phyloP scores from a whole-genome alignment of 2,888 invertebrate species.

The Apamea epomidion region DNA sequence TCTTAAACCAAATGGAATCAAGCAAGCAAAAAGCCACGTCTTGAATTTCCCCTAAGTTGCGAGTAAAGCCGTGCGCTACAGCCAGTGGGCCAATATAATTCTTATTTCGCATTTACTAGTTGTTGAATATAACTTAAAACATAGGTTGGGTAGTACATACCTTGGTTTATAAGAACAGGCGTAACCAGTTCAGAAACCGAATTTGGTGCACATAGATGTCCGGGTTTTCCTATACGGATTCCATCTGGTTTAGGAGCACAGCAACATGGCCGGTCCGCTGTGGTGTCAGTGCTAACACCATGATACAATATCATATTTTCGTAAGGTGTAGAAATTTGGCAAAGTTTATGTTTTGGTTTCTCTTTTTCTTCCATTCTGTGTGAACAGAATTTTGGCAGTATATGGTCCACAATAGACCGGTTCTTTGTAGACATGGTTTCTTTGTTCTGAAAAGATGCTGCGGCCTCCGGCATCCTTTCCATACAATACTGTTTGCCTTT shows the following conservation, averaged over 20 bases:
- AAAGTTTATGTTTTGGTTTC: slow-evolving; percentile 40
- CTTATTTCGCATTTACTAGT: neutral
- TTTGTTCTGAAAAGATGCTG: slow-evolving; percentile 4
- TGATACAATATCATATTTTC: slow-evolving; percentile 8
- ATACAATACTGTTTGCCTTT: slow-evolving; percentile 50
- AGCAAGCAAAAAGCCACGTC: neutral
- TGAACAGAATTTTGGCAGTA: neutral
- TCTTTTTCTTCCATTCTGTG: neutral
- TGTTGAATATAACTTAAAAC: neutral
- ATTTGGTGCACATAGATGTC: slow-evolving; percentile 64
- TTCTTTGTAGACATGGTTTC: neutral
- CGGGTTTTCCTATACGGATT: neutral
- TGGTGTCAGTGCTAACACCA: slow-evolving; percentile 73
- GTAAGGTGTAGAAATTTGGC: slow-evolving; percentile 43
- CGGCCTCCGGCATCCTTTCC: slow-evolving; percentile 32
- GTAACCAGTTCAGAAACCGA: slow-evolving; percentile 71
- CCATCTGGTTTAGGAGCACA: slow-evolving; percentile 20
- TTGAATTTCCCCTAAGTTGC: neutral
- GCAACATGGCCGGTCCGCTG: slow-evolving; percentile 75
- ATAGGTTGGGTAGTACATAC: slow-evolving; percentile 29
- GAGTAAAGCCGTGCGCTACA: neutral
- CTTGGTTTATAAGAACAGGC: slow-evolving; percentile 72
- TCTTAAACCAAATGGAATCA: too few species aligned
- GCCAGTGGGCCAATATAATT: neutral
- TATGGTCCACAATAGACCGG: neutral